A percentile compares a stretch with the other conserved stretches of the same genome.
phyloP scores from a whole-genome alignment of 2,888 invertebrate species.

The Xestia c-nigrum region DNA sequence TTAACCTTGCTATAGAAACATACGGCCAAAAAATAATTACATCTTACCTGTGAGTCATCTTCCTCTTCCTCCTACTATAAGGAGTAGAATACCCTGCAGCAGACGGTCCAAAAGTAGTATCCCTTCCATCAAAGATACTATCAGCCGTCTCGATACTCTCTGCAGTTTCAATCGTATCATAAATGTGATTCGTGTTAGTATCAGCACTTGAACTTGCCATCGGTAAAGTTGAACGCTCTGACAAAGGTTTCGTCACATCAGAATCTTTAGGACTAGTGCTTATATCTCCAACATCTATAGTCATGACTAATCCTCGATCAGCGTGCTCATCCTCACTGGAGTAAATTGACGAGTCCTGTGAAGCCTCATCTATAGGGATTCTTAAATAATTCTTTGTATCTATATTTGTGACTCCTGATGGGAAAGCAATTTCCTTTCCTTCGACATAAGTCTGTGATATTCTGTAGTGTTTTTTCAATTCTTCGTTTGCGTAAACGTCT shows the following conservation, averaged over 20 bases:
- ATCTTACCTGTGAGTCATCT: constrained; percentile 77
- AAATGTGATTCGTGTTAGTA: constrained; percentile 72
- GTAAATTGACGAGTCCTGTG: constrained; percentile 76
- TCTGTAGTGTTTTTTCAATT: constrained; percentile 84
- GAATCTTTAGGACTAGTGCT: constrained; percentile 73
- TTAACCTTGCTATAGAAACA: no score
- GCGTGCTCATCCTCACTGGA: constrained; percentile 83
- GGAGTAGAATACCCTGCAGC: constrained; percentile 79
- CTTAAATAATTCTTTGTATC: constrained; percentile 68
- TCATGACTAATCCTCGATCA: constrained; percentile 82
- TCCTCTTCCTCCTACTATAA: constrained; percentile 80
- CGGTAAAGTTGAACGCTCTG: constrained; percentile 78
- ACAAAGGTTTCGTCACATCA: constrained; percentile 74
- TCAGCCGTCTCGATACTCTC: constrained; percentile 48
- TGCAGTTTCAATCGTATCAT: constrained; percentile 69
- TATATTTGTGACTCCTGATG: constrained; percentile 71
- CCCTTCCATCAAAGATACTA: constrained; percentile 75
- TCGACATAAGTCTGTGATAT: constrained; percentile 87
- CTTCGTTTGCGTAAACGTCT: constrained; percentile 86
- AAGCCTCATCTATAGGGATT: constrained; percentile 67
- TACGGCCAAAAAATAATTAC: no score
- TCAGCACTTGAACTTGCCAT: constrained; percentile 72
- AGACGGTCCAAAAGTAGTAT: constrained; percentile 68
- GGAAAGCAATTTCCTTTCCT: constrained; percentile 85
- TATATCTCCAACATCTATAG: constrained; percentile 81